Percentiles rank a stretch among this genome's conserved stretches.
These are phyloP conservation scores for Bettongia penicillata DNA, from an alignment of 2,113 vertebrate species.

Conservation along the genomic window DNA sequence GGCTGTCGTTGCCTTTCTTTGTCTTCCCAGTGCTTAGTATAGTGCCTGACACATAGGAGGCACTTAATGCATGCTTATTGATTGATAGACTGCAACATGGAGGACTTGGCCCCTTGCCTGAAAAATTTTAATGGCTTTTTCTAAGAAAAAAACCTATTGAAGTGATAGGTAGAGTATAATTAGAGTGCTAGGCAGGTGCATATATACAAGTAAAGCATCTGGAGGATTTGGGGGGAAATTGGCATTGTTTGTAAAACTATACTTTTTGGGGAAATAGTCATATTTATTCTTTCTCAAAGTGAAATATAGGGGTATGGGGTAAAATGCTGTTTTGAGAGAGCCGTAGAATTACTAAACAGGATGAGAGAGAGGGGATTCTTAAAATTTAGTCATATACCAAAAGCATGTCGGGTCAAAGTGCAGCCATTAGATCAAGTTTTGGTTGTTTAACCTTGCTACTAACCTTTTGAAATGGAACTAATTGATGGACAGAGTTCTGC, in stretches of 20 bases:
- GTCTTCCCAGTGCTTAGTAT: not conserved
- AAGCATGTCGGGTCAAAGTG: not conserved
- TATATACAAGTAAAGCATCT: conserved; percentile 23
- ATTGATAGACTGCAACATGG: not conserved
- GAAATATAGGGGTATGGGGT: not conserved
- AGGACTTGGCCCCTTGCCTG: not conserved
- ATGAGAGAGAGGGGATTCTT: not conserved
- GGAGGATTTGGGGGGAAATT: not conserved
- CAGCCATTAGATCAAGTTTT: not conserved
- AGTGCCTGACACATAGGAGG: not conserved
- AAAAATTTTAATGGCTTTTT: not conserved
- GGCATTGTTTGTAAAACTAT: conserved; percentile 17
- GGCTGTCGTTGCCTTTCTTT: not conserved
- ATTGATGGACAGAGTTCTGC: conserved; percentile 7
- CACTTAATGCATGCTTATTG: not conserved
- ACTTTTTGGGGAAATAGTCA: not conserved
- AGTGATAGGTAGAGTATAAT: not conserved
- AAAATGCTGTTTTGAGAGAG: not conserved
- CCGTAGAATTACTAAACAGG: not conserved
- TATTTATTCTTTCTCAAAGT: not conserved
- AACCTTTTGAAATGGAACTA: conserved; percentile 35
- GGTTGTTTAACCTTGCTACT: conserved; percentile 5
- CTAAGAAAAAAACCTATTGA: not conserved
- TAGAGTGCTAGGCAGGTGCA: conserved; percentile 25
- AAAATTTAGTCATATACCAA: not conserved